These are phyloP conservation scores for Ernsta delagoae DNA, from an alignment of 2,888 invertebrate species.

Conservation along the genomic window DNA sequence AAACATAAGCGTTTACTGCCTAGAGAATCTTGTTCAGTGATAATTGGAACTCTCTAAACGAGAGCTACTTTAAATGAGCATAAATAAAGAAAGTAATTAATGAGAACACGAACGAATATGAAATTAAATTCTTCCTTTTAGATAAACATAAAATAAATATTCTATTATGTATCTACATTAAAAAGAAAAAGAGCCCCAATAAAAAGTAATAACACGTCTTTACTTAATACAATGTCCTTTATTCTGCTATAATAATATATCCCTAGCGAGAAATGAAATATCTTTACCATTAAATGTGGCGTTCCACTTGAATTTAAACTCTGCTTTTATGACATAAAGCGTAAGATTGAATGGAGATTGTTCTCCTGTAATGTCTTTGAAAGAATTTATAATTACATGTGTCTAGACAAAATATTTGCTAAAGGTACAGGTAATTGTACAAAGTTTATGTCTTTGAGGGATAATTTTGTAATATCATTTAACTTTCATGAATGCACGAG, in stretches of 20 bases:
- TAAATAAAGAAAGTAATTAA: background rate
- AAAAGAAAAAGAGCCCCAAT: slow-evolving; percentile 18
- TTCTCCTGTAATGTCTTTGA: slow-evolving; percentile 23
- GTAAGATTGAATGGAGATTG: background rate
- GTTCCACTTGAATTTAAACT: slow-evolving; percentile 15
- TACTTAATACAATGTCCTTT: slow-evolving; percentile 23
- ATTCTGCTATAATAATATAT: slow-evolving; percentile 28
- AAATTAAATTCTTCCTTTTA: background rate
- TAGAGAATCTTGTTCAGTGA: no score
- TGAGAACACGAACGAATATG: background rate
- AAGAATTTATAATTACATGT: slow-evolving; percentile 43
- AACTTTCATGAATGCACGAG: background rate
- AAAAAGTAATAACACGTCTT: slow-evolving; percentile 29
- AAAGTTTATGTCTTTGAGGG: slow-evolving; percentile 15
- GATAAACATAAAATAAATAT: slow-evolving; percentile 6
- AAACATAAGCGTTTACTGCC: no score
- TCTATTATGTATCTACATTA: background rate
- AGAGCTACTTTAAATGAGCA: background rate
- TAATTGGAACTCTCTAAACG: background rate
- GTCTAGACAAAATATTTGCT: slow-evolving; percentile 44
- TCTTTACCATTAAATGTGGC: slow-evolving; percentile 8
- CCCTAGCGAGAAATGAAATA: slow-evolving; percentile 24
- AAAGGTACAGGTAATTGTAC: slow-evolving; percentile 37
- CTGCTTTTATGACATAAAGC: background rate
- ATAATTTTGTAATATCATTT: background rate